Conservation (phyloP, 2,797 vertebrate species). For the Percopsis omiscomaycus region DNA sequence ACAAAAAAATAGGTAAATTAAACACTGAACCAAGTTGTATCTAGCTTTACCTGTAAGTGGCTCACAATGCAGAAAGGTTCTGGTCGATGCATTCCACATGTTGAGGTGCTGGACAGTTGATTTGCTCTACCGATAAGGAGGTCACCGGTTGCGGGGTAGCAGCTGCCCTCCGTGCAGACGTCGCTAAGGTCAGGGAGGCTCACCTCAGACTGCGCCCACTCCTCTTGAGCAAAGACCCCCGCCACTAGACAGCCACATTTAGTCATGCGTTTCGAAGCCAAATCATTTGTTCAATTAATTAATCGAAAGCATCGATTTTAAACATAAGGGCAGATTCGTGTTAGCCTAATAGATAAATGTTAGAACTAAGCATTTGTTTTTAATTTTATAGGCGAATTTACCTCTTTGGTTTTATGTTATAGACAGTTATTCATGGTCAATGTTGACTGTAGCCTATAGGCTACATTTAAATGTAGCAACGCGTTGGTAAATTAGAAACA, state of each 20-base stretch:
- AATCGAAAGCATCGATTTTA: neutral
- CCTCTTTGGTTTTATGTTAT: no score
- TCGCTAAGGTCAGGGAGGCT: slow-evolving; percentile 83
- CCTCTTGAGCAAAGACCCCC: slow-evolving; percentile 71
- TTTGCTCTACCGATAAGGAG: slow-evolving; percentile 90
- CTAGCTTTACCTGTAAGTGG: slow-evolving; percentile 88
- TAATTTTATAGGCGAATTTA: no score
- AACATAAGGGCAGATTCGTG: no score
- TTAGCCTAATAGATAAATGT: no score
- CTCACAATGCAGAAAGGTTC: slow-evolving; percentile 97
- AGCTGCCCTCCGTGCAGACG: slow-evolving; percentile 93
- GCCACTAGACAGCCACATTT: slow-evolving; percentile 60
- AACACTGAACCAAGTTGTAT: neutral
- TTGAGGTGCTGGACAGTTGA: slow-evolving; percentile 86
- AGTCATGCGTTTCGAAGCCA: neutral
- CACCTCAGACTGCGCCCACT: slow-evolving; percentile 10
- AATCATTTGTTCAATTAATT: neutral
- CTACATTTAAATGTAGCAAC: neutral
- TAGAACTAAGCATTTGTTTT: no score
- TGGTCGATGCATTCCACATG: slow-evolving; percentile 83
- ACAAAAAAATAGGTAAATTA: neutral
- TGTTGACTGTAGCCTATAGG: no score
- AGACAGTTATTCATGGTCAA: no score
- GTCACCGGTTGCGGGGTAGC: slow-evolving; percentile 96
- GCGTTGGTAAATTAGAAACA: no score